Evolutionary conservation across 2,888 invertebrate genomes (phyloP).

Genomic region (Timandra comae): DNA sequence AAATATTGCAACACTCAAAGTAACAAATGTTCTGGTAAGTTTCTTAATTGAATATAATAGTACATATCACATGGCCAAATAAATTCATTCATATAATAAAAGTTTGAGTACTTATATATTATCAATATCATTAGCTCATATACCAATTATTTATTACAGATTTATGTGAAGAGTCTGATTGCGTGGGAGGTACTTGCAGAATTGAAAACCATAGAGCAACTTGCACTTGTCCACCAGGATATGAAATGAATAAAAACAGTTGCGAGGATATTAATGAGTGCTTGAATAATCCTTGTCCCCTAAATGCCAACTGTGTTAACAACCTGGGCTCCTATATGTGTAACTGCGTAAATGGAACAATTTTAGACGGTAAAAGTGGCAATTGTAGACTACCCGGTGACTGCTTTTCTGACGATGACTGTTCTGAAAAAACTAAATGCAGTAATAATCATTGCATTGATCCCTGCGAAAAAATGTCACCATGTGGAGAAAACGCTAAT

Average conservation of each 20-base stretch:
- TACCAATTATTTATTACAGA: constrained; percentile 71
- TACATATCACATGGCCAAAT: not conserved
- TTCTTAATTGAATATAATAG: not conserved
- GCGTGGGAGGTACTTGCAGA: constrained; percentile 88
- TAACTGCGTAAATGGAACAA: constrained; percentile 84
- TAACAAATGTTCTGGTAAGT: constrained; percentile 87
- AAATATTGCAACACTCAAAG: constrained; percentile 84
- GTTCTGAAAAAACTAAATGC: constrained; percentile 86
- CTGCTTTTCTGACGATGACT: constrained; percentile 87
- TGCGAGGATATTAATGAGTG: constrained; percentile 92
- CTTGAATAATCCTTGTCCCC: constrained; percentile 84
- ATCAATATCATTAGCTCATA: not conserved
- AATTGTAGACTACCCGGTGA: constrained; percentile 90
- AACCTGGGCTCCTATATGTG: constrained; percentile 87
- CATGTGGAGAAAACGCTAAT: constrained; percentile 86
- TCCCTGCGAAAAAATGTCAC: constrained; percentile 81
- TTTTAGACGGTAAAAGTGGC: constrained; percentile 83
- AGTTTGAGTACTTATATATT: not conserved
- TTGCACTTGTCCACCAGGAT: constrained; percentile 87
- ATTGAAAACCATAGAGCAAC: constrained; percentile 82
- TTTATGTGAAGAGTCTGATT: constrained; percentile 86
- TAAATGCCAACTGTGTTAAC: constrained; percentile 86
- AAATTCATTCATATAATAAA: no score
- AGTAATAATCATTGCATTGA: constrained; percentile 85
- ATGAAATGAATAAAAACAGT: constrained; percentile 78